Base-by-base conservation (phyloP, 2,888 invertebrate species). In the Rhingia rostrata region DNA sequence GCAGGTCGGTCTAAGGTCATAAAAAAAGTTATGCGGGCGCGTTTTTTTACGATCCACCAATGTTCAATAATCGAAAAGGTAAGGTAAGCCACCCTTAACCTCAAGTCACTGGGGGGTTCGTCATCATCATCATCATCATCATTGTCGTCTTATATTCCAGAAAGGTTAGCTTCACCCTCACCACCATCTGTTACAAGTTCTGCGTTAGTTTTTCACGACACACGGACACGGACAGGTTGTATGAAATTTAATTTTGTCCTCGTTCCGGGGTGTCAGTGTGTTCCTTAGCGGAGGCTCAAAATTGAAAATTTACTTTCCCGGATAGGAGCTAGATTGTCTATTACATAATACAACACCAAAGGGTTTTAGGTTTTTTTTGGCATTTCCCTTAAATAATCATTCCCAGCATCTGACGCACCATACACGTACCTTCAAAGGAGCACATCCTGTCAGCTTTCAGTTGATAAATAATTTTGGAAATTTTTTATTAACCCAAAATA, bases 11-110 rank as follows among this genome's bases (percentile, higher is more conserved):
- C 61, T 56, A 14, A 6, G 22, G 12, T 56, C 72, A 72, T 82
- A 82, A 82, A 82, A 79, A 78, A 82, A 82, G 60, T 82, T 83
- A 82, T 63, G 74, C 74, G 54, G 75, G 41, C 47, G 77, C 64
- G 58, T 70, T 43, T n/a, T 79, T 84, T 84, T 84, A 84, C 80
- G 84, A 84, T 70, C 70, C 58, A 74, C 74, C 74, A 53, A 84
- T 84, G 80, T 84, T 84, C 84, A 84, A 84, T 84, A 80, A 75
- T 84, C 84, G 51, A 69, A 54, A 77, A 72, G 72, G 81, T 81
- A 41, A 22, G 54, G 45, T n/a, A 37, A 39, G 22, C 43, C 35
- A 56, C 47, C 35, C 47, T 12, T 43, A 47, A 39, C 51, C 54
- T n/a, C 45, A 79, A 60, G 35, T 58, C 53, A 60, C 33, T 45